Percentiles rank a stretch among this genome's conserved stretches.
phyloP scores from a whole-genome alignment of 2,113 vertebrate genomes.

The Microcebus ravelobensis region DNA sequence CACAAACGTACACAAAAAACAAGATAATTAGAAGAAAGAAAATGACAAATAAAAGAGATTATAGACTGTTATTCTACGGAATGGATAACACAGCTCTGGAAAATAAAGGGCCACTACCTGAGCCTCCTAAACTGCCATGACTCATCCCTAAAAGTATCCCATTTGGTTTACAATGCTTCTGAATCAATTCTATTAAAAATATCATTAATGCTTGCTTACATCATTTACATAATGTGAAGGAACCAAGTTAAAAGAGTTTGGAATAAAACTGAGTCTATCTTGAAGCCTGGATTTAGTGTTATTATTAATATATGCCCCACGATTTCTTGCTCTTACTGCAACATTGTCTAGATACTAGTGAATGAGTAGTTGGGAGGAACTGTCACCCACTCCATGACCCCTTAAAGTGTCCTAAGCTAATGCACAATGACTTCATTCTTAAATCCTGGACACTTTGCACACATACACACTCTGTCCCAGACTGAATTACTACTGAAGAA shows the following conservation, averaged over 20 bases:
- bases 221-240: slow-evolving; percentile 70
- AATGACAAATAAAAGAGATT: slow-evolving; percentile 51
- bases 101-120: slow-evolving; percentile 55
- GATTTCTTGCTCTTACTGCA: slow-evolving; percentile 36
- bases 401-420: neutral
- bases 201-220: slow-evolving; percentile 33
- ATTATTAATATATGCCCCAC: neutral
- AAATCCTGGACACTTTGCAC: neutral
- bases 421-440: neutral
- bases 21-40: neutral
- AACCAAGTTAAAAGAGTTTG: slow-evolving; percentile 73
- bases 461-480: neutral
- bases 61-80: slow-evolving; percentile 65
- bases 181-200: slow-evolving; percentile 39
- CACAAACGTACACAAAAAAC: neutral
- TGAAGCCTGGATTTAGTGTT: slow-evolving; percentile 2
- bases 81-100: slow-evolving; percentile 48
- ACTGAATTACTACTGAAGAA: neutral
- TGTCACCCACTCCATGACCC: neutral
- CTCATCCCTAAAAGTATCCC: slow-evolving; percentile 54
- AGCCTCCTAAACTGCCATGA: slow-evolving; percentile 56
- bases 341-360: neutral
- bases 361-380: slow-evolving; percentile 25
- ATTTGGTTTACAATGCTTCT: neutral
- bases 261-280: slow-evolving; percentile 60